Conservation (phyloP, 2,113 vertebrate genomes). For the Cebus imitator region DNA sequence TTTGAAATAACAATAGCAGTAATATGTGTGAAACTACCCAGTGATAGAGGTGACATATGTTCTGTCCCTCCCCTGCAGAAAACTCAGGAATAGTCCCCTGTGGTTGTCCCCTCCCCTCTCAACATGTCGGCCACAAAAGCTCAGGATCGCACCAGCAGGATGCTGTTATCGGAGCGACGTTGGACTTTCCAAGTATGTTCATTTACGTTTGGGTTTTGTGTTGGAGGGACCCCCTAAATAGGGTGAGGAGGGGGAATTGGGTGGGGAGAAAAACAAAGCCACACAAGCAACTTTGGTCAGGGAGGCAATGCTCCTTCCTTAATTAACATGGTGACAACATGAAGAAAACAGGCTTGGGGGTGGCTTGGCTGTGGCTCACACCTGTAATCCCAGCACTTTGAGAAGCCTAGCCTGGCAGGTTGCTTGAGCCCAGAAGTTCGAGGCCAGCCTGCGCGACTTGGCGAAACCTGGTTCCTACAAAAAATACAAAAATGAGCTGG, state of each 20-base stretch:
- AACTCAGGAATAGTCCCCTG: not conserved
- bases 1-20: constrained; percentile 5
- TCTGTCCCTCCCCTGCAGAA: not conserved
- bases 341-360: not conserved
- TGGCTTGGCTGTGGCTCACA: not conserved
- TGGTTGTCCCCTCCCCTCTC: not conserved
- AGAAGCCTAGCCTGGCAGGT: too few relatives aligned
- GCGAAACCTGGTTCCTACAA: not conserved
- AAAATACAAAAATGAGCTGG: not conserved
- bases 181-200: not conserved
- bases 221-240: not conserved
- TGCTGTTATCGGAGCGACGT: not conserved
- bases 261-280: not conserved
- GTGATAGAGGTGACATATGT: not conserved
- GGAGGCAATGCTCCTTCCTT: not conserved
- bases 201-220: not conserved
- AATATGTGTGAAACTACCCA: not conserved
- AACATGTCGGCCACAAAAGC: not conserved
- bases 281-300: not conserved
- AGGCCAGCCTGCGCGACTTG: not conserved
- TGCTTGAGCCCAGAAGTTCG: not conserved
- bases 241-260: not conserved
- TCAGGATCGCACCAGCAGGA: not conserved
- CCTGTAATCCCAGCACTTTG: not conserved
- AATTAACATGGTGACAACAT: not conserved